Base-by-base conservation (phyloP, 1,140 invertebrate species). In the Gonioctena quinquepunctata region DNA sequence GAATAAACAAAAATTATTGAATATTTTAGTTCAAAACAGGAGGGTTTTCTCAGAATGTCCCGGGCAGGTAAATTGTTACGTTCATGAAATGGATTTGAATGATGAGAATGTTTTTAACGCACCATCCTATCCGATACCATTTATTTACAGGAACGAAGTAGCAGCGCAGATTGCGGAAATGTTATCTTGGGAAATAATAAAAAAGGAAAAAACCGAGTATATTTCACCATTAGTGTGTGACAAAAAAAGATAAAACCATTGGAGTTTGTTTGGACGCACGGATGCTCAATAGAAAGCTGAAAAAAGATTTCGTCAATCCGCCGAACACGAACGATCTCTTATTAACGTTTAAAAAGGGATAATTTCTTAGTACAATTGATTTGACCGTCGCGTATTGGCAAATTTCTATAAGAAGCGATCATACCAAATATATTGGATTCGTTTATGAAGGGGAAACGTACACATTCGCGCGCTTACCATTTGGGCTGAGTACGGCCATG, bases 41-140 rank as follows among this genome's bases (percentile, higher is more conserved):
- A n/a, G 27, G 26, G 0, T 62, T 62, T 62, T 33, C 27, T 62
- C 60, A 22, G 60, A 62, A n/a, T 62, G 60, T 62, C 60, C 60
- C 0, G 60, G 60, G 11, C 13, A 13, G 1, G 60, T 62, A 5
- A 62, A 62, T 11, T 8, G 27, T 33, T 33, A 62, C n/a, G 25
- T 13, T n/a, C 60, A 62, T 25, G 60, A 62, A 42, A 62, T 62
- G 16, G 27, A 27, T 18, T 19, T 62, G 22, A 19, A 33, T 23
- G 19, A 27, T 16, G 21, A 62, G 11, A 25, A 27, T 6, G 16
- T n/a, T 16, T 62, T 62, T 27, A 33, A 27, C 5, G 60, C 19
- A 19, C 13, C 25, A 11, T 6, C 27, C n/a, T 62, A 62, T 42
- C 60, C 60, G 13, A 62, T 62, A 16, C 16, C 60, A 26, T 33